Evolutionary conservation across 2,113 vertebrate genomes (phyloP), one percentile per base, ranked within the genome.

Genomic region (Microcebus lehilahytsara): DNA sequence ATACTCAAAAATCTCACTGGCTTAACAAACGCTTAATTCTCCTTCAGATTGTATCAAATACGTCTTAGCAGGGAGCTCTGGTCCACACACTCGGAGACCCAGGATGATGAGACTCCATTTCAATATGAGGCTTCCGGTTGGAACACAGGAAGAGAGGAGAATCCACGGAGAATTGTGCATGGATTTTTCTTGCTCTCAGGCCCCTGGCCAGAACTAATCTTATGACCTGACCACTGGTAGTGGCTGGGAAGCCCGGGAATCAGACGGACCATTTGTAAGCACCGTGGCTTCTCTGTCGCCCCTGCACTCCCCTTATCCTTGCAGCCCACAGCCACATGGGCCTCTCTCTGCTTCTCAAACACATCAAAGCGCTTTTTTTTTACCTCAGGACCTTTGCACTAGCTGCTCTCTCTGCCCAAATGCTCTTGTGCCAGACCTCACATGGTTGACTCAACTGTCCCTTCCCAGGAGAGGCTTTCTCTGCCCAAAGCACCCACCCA

Each of bases 251-350:
- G 64, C 27, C 30, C 0, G n/a, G 30, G 79, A 56, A 34, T 40
- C 46, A 27, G 37, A n/a, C 0, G 13, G 30, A 9, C 62, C 53
- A 9, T 9, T 32, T 6, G 56, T 49, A 53, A 89, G 49, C 25
- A 23, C 78, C n/a, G 6, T 25, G 14, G 34, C 17, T 66, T 51
- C 67, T 40, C 42, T 10, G 27, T 27, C 37, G 12, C 46, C 16
- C 40, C 3, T 0, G 2, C 0, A 0, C 6, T 7, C 37, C 27
- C 6, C 19, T 67, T 46, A 19, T 30, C 30, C 27, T 14, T 8
- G 46, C 1, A 9, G 10, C 25, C 51, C 58, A 40, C 19, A 22
- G 17, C 30, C 75, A 30, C 8, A 4, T 4, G 3, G 17, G 62
- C 32, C 64, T 37, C 49, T 87, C 40, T 75, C 13, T 13, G 20